Evolutionary conservation across 1,140 invertebrate species (phyloP), one percentile per base, ranked within the genome.

Genomic region (Fopius arisanus): DNA sequence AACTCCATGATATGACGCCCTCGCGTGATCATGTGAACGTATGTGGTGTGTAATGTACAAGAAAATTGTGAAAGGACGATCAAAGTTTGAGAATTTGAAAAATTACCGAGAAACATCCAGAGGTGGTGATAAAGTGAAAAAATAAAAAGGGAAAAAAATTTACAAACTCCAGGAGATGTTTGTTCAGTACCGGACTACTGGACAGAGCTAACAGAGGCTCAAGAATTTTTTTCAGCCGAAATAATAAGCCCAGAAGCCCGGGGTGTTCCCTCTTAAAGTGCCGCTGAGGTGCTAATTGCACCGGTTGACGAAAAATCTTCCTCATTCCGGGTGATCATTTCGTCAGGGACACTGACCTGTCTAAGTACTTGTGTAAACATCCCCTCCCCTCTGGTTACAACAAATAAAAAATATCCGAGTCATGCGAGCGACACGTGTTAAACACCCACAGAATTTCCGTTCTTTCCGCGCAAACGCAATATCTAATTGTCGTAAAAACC

Each of bases 361-460:
- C 80, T 84, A 84, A 84, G 65, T 70, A 67, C 59, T 78, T 77
- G n/a, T 23, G 72, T 75, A 84, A 83, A 84, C 72, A 81, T 7
- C 16, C 19, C 16, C n/a, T n/a, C n/a, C n/a, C n/a, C n/a, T n/a
- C n/a, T n/a, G n/a, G n/a, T n/a, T n/a, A n/a, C n/a, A n/a, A n/a
- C n/a, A n/a, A n/a, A n/a, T n/a, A n/a, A n/a, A n/a, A n/a, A n/a
- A n/a, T n/a, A n/a, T n/a, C n/a, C n/a, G n/a, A n/a, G n/a, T n/a
- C n/a, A n/a, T n/a, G 2, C 26, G 3, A 6, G 43, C 10, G 41
- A 69, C 67, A 69, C 31, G 33, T 66, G 67, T 62, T 65, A 23
- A 62, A 37, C 1, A 28, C 10, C 10, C 40, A 10, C 48, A 10
- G 51, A 31, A 41, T 19, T 37, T 41, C 28, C 19, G 26, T 6